phyloP scores from a whole-genome alignment of 2,113 vertebrate species.

The Spheniscus mendiculus region DNA sequence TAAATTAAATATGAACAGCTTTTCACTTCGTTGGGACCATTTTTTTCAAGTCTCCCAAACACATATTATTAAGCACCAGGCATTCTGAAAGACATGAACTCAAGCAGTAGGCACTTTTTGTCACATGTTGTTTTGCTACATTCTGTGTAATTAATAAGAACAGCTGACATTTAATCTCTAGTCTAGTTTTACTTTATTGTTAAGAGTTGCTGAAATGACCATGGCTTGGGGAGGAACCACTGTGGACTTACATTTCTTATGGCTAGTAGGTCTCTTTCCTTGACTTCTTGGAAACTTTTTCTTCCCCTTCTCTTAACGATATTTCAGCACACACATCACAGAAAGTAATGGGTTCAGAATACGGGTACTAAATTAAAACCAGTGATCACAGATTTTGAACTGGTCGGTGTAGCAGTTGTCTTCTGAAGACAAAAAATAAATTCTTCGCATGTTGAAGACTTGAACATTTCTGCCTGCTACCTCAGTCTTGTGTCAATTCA shows the following conservation, averaged over 20 bases:
- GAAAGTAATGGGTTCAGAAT: background rate
- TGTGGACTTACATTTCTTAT: background rate
- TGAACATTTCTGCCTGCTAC: background rate
- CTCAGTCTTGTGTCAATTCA: background rate
- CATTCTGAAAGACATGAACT: background rate
- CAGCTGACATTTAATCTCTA: background rate
- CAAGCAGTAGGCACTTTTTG: background rate
- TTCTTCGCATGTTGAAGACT: background rate
- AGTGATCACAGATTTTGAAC: background rate
- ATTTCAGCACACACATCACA: background rate
- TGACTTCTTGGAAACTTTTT: background rate
- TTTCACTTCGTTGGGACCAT: background rate
- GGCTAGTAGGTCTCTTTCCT: background rate
- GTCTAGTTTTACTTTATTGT: background rate
- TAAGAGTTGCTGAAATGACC: background rate
- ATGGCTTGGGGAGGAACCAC: background rate
- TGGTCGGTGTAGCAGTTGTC: background rate
- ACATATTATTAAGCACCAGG: background rate
- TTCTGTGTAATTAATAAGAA: background rate
- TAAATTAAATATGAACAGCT: background rate
- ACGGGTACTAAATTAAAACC: background rate
- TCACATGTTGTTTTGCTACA: fast-evolving
- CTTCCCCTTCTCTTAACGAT: background rate
- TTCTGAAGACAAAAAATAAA: background rate
- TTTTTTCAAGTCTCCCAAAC: background rate